Evolutionary conservation across 2,888 invertebrate genomes (phyloP).

Genomic region (Thereva unica): DNA sequence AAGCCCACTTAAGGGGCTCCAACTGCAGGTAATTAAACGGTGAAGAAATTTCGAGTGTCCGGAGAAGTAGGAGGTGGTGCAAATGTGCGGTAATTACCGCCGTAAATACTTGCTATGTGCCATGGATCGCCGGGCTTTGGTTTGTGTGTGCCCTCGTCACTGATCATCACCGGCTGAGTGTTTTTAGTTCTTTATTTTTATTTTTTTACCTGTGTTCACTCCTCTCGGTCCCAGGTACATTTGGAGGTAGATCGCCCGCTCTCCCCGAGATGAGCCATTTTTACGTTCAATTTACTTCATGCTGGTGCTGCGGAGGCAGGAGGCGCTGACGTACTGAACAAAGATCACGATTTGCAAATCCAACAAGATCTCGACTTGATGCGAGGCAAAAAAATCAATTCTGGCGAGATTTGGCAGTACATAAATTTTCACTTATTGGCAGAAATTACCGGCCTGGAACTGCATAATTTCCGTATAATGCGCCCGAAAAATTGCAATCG

Average conservation of each 20-base stretch:
- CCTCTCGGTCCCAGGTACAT: not conserved
- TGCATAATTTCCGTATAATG: constrained; percentile 42
- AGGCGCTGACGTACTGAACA: no score
- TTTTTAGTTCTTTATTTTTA: not conserved
- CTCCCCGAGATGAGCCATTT: not conserved
- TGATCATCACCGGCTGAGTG: constrained; percentile 1
- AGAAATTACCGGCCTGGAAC: constrained; percentile 30
- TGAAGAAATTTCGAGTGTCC: constrained; percentile 23
- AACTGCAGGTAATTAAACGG: constrained; percentile 16
- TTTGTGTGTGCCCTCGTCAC: constrained; percentile 4
- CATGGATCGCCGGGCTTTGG: not conserved
- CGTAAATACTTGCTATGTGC: constrained; percentile 8
- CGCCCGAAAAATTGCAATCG: constrained; percentile 28
- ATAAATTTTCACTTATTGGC: constrained; percentile 37
- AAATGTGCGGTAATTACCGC: constrained; percentile 20
- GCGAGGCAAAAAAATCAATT: constrained; percentile 21
- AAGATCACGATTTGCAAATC: not conserved
- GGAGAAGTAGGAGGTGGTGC: constrained; percentile 20
- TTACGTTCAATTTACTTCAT: not conserved
- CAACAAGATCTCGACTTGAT: not conserved
- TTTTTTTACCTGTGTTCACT: not conserved
- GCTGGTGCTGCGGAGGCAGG: no score
- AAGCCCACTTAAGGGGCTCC: constrained; percentile 15
- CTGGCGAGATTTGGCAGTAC: constrained; percentile 15
- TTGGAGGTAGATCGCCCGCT: not conserved